These are phyloP conservation scores for Poeciliopsis retropinna DNA, from an alignment of 2,113 vertebrate genomes.

Conservation along the genomic window DNA sequence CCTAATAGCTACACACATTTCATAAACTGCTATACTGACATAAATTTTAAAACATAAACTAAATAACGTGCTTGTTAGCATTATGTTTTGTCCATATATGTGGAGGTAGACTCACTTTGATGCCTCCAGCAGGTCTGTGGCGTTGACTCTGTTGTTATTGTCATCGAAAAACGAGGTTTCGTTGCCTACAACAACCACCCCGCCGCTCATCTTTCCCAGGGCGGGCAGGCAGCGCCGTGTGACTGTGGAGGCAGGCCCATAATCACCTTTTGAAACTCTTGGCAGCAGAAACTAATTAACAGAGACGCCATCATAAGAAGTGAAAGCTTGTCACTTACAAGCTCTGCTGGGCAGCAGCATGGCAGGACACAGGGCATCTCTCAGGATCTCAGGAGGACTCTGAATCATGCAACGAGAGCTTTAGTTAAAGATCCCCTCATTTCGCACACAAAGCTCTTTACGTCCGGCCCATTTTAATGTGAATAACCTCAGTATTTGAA, in stretches of 20 bases:
- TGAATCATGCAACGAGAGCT: slow-evolving; percentile 38
- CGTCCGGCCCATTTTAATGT: neutral
- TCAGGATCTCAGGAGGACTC: slow-evolving; percentile 78
- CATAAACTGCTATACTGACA: neutral
- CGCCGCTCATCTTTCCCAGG: slow-evolving; percentile 78
- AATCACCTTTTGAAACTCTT: neutral
- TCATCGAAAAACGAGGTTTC: slow-evolving; percentile 80
- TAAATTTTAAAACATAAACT: neutral
- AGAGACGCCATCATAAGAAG: neutral
- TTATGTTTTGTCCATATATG: fast-evolving
- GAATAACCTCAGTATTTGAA: neutral
- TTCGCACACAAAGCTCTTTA: neutral
- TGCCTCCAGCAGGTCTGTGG: slow-evolving; percentile 87
- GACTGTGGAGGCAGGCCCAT: slow-evolving; percentile 76
- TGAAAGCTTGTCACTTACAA: slow-evolving; percentile 75
- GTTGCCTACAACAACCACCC: slow-evolving; percentile 87
- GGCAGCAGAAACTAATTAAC: neutral
- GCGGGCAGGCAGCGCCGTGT: slow-evolving; percentile 88
- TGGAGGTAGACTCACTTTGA: slow-evolving; percentile 84
- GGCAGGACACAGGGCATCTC: slow-evolving; percentile 83
- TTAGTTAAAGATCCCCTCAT: neutral
- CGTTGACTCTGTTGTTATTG: slow-evolving; percentile 71
- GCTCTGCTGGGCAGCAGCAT: slow-evolving; percentile 89
- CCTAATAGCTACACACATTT: no score
- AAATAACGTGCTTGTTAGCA: neutral